These are phyloP conservation scores for Callocephalon fimbriatum DNA, from an alignment of 2,113 vertebrate species.

Conservation along the genomic window DNA sequence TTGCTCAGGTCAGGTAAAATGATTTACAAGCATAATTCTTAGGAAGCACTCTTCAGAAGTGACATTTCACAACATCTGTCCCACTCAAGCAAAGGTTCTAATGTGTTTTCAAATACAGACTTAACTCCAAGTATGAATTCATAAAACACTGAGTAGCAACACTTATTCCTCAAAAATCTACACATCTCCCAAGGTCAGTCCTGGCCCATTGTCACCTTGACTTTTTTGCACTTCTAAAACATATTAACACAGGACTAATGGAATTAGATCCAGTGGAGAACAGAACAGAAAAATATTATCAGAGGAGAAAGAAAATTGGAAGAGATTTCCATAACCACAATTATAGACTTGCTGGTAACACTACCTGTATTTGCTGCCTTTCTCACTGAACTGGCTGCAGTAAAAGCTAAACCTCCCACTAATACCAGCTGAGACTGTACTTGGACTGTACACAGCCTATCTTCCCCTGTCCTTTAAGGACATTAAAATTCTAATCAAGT, in stretches of 20 bases:
- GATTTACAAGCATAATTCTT: background rate
- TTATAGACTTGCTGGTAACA: background rate
- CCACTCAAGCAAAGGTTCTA: background rate
- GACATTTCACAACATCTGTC: background rate
- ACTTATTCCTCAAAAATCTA: background rate
- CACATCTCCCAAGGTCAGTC: background rate
- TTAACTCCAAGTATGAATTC: background rate
- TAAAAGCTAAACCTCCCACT: background rate
- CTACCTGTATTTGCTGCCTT: background rate
- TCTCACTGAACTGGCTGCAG: background rate
- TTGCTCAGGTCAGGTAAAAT: background rate
- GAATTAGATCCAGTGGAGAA: background rate
- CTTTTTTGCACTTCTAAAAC: background rate
- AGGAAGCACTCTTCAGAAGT: background rate
- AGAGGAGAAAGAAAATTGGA: background rate
- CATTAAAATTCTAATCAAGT: background rate
- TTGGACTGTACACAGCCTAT: background rate
- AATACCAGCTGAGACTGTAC: background rate
- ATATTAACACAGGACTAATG: background rate
- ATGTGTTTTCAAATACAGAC: background rate
- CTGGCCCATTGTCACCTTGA: background rate
- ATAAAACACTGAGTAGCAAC: background rate
- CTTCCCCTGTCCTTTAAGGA: background rate
- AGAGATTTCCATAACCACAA: background rate
- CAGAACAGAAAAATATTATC: background rate